phyloP scores from a whole-genome alignment of 2,888 invertebrate genomes.

The Podabrus alpinus region DNA sequence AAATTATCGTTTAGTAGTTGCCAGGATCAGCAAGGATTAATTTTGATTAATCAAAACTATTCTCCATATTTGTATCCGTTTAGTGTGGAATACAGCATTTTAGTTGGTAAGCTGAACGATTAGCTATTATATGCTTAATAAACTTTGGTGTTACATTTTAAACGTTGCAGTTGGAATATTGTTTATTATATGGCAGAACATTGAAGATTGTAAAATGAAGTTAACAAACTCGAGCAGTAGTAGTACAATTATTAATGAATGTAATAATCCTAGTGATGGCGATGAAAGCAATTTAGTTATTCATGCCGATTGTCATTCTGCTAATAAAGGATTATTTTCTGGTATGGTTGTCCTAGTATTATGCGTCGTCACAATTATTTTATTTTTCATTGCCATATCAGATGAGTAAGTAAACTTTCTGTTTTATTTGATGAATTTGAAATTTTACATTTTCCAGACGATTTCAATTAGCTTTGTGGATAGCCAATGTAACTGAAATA shows the following conservation, averaged over 20 bases:
- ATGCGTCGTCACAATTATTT: constrained; percentile 63
- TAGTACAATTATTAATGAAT: constrained; percentile 45
- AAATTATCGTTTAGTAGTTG: constrained; percentile 51
- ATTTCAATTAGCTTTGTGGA: constrained; percentile 57
- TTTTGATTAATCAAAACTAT: constrained; percentile 62
- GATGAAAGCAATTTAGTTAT: constrained; percentile 50
- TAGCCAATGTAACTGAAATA: constrained; percentile 61
- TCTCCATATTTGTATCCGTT: constrained; percentile 81
- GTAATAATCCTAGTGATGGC: constrained; percentile 37
- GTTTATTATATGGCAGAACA: constrained; percentile 75
- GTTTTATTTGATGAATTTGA: not conserved
- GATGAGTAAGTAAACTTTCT: constrained; percentile 54
- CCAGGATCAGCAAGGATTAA: constrained; percentile 56
- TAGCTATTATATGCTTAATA: not conserved
- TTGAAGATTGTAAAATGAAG: constrained; percentile 62
- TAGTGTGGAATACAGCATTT: constrained; percentile 78
- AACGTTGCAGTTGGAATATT: constrained; percentile 66
- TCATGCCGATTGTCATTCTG: constrained; percentile 73
- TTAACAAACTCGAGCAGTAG: constrained; percentile 10
- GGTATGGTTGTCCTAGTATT: constrained; percentile 63
- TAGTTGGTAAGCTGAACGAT: constrained; percentile 62
- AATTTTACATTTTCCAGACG: constrained; percentile 54
- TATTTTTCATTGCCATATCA: constrained; percentile 63
- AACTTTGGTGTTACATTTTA: constrained; percentile 5
- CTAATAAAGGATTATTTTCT: constrained; percentile 74